Conservation (phyloP, 2,888 invertebrate species). For the Euphydryas editha region DNA sequence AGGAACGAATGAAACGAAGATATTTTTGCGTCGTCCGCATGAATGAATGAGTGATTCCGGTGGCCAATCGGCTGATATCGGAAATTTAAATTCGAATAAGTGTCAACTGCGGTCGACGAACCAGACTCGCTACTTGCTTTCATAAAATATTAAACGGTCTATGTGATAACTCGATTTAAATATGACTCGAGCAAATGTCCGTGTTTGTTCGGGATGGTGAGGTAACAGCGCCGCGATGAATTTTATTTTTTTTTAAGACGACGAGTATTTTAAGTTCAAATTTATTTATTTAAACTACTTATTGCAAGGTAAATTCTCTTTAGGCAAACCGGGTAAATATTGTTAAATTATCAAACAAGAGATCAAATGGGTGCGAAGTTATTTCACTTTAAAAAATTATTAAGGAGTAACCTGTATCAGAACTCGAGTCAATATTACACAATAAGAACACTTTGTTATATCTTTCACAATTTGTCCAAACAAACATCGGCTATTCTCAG, state of each 20-base stretch:
- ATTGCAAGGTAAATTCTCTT: background rate
- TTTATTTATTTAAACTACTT: background rate
- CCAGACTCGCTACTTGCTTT: slow-evolving; percentile 42
- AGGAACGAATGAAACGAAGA: slow-evolving; percentile 33
- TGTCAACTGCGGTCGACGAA: slow-evolving; percentile 51
- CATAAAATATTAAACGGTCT: slow-evolving; percentile 42
- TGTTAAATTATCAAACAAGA: slow-evolving; percentile 1
- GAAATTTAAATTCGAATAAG: slow-evolving; percentile 51
- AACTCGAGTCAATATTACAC: slow-evolving; percentile 50
- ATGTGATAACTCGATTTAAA: slow-evolving; percentile 41
- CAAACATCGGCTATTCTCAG: slow-evolving; percentile 61
- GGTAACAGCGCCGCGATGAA: background rate
- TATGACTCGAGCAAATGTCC: slow-evolving; percentile 25
- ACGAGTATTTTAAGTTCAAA: background rate
- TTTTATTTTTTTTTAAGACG: slow-evolving; percentile 6
- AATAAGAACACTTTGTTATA: slow-evolving; percentile 51
- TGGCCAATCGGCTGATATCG: slow-evolving; percentile 42
- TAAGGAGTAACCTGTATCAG: slow-evolving; percentile 38
- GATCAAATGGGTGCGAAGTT: slow-evolving; percentile 17
- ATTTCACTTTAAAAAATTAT: slow-evolving; percentile 24
- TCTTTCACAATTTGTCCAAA: slow-evolving; percentile 56
- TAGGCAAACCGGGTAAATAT: background rate
- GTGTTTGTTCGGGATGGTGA: background rate
- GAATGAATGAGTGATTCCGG: slow-evolving; percentile 48
- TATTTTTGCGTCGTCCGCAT: slow-evolving; percentile 40